Conservation (phyloP, 2,113 vertebrate species). For the Vicugna pacos region DNA sequence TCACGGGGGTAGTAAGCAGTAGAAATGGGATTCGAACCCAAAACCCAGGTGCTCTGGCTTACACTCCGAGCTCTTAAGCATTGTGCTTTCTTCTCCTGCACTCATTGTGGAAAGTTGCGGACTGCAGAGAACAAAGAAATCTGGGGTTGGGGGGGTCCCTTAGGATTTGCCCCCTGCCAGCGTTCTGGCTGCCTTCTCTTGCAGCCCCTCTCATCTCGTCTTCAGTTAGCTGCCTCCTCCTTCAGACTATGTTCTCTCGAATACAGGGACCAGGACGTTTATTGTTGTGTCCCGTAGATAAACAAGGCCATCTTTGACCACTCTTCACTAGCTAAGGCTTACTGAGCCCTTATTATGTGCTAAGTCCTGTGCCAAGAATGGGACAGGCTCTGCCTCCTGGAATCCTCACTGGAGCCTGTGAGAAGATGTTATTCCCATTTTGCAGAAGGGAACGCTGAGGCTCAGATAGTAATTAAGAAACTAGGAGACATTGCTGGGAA, state of each 20-base stretch:
- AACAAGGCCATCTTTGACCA: not conserved
- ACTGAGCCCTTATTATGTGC: not conserved
- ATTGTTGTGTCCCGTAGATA: not conserved
- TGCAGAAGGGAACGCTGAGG: not conserved
- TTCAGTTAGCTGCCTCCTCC: not conserved
- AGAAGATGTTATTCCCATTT: not conserved
- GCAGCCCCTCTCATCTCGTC: not conserved
- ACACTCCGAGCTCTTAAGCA: not conserved
- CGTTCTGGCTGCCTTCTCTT: not conserved
- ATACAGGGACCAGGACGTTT: not conserved
- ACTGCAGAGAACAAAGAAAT: not conserved
- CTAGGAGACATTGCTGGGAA: not conserved
- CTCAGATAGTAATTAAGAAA: not conserved
- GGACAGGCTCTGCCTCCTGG: not conserved
- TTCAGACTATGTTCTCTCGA: not conserved
- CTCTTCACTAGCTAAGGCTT: not conserved
- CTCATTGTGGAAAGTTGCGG: not conserved
- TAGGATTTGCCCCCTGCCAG: not conserved
- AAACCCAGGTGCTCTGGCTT: not conserved
- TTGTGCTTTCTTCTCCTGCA: too few species aligned
- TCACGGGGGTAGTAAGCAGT: not conserved
- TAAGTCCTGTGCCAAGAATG: not conserved
- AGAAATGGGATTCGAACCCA: not conserved
- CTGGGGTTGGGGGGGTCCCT: fast-evolving
- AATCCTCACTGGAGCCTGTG: not conserved